These are phyloP conservation scores for Alviniconcha marisindica DNA, from an alignment of 1,140 invertebrate species.

Conservation along the genomic window DNA sequence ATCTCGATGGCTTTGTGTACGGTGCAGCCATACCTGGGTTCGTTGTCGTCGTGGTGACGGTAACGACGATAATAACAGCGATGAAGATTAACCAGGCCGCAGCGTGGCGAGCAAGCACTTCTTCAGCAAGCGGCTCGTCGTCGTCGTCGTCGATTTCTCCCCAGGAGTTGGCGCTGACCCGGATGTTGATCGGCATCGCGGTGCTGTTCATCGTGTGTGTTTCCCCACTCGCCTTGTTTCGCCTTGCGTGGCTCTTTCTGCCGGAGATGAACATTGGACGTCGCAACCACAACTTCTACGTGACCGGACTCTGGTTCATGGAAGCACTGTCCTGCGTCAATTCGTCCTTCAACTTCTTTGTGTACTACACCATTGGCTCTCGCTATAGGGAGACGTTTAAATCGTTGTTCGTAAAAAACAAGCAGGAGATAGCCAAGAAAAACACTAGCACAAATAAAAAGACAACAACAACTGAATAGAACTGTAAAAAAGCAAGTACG, in stretches of 20 bases:
- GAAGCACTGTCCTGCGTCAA: not conserved
- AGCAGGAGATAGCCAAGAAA: too few relatives aligned
- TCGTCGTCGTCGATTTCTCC: not conserved
- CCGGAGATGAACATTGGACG: not conserved
- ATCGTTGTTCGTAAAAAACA: not conserved
- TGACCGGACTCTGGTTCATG: not conserved
- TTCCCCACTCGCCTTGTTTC: not conserved
- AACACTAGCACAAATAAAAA: too few relatives aligned
- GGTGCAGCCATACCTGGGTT: too few relatives aligned
- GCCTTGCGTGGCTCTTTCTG: not conserved
- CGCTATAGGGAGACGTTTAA: slow-evolving; percentile 20
- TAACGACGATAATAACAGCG: too few relatives aligned
- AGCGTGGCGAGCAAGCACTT: too few relatives aligned
- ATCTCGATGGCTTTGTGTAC: too few relatives aligned
- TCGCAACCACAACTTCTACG: not conserved
- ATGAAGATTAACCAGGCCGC: too few relatives aligned
- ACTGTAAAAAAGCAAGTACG: too few relatives aligned
- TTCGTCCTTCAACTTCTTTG: not conserved
- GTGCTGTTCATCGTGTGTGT: slow-evolving; percentile 10
- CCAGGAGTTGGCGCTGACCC: not conserved
- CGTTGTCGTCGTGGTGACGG: too few relatives aligned
- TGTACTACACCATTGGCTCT: slow-evolving; percentile 1
- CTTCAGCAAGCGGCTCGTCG: too few relatives aligned
- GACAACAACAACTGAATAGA: too few relatives aligned
- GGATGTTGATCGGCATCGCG: slow-evolving; percentile 5